phyloP scores from a whole-genome alignment of 2,888 invertebrate genomes.

The Pocota personata region DNA sequence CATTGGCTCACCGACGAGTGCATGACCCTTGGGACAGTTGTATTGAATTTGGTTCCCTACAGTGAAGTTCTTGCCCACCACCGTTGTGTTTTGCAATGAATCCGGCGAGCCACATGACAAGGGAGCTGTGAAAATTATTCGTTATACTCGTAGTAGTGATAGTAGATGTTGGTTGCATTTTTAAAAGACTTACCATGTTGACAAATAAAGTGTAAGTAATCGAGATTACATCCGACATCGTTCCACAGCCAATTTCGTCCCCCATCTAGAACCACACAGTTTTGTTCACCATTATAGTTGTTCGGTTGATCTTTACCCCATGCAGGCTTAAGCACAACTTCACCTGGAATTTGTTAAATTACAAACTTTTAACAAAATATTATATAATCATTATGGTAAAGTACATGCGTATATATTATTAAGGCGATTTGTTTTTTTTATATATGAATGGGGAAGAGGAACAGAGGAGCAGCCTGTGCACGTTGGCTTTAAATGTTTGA shows the following conservation, averaged over 20 bases:
- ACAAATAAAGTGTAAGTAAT: constrained; percentile 96
- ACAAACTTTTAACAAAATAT: no score
- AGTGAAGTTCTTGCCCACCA: constrained; percentile 87
- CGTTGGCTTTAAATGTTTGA: no score
- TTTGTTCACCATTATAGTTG: constrained; percentile 97
- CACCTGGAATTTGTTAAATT: constrained; percentile 84
- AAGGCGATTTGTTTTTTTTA: no score
- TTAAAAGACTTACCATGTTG: constrained; percentile 89
- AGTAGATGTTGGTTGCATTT: background rate
- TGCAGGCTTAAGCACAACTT: constrained; percentile 89
- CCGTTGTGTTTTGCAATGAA: constrained; percentile 91
- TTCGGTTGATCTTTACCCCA: constrained; percentile 98
- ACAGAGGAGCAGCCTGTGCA: no score
- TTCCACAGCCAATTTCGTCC: constrained; percentile 96
- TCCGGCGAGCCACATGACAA: constrained; percentile 95
- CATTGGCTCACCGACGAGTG: constrained; percentile 88
- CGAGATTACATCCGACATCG: constrained; percentile 96
- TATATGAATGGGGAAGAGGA: no score
- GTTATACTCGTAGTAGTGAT: background rate
- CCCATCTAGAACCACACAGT: constrained; percentile 96
- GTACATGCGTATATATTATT: no score
- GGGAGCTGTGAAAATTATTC: constrained; percentile 85
- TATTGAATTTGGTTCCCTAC: constrained; percentile 90
- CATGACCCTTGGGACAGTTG: constrained; percentile 91
- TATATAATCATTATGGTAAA: no score